Percentiles rank a stretch among this genome's conserved stretches.
Evolutionary conservation across 92 coral and sea anemone species (phyloP).

Genomic region (Phenganax subtilis): DNA sequence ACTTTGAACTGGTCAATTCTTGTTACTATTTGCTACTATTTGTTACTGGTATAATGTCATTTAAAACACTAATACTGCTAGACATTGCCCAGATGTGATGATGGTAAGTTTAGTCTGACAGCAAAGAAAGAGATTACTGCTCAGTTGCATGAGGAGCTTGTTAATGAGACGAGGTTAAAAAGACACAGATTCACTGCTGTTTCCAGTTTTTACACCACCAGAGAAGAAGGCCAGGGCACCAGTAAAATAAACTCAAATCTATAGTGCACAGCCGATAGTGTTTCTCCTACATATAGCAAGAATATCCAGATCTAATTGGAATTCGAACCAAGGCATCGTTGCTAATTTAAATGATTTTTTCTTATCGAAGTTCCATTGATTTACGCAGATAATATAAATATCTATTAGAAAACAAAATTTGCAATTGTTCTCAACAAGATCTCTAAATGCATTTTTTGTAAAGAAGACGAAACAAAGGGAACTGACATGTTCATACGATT

Average conservation of each 20-base stretch:
- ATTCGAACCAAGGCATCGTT: neutral
- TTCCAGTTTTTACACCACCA: conserved; percentile 1
- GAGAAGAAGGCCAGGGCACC: neutral
- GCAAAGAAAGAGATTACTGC: neutral
- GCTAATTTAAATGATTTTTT: neutral
- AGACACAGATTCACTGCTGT: neutral
- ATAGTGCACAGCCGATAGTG: no score
- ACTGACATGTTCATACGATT: neutral
- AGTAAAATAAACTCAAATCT: neutral
- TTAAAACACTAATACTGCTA: no score
- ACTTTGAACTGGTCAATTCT: no score
- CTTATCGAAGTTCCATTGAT: no score
- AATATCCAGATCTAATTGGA: no score
- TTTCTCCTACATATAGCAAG: no score
- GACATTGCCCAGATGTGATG: no score
- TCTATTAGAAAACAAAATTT: no score
- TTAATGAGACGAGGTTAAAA: neutral
- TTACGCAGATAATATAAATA: no score
- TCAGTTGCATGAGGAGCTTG: neutral
- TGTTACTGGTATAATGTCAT: no score
- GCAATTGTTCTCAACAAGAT: no score
- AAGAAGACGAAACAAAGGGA: neutral
- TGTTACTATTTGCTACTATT: no score
- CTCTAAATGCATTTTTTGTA: neutral
- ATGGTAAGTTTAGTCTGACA: neutral